A percentile compares a stretch with the other conserved stretches of the same genome.
Evolutionary conservation across 2,113 vertebrate species (phyloP).

Genomic region (Heliornis fulica): DNA sequence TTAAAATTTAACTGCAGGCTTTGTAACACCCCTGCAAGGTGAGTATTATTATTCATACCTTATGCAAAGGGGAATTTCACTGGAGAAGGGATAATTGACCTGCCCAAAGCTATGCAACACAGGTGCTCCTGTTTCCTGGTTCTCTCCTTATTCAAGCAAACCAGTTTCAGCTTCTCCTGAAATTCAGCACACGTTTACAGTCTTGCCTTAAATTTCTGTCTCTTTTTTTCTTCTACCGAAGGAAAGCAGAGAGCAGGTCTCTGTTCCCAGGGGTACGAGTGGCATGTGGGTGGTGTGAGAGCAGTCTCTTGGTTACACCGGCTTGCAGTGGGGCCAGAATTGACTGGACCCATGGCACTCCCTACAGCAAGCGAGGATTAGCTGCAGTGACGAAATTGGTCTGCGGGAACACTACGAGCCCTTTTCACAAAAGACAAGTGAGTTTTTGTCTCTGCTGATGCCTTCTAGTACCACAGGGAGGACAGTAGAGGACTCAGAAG

Average conservation of each 20-base stretch:
- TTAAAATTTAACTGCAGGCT: background rate
- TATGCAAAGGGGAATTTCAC: constrained; percentile 15
- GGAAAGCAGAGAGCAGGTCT: background rate
- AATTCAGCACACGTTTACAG: background rate
- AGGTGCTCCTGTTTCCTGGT: constrained; percentile 12
- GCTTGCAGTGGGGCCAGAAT: background rate
- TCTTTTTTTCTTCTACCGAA: background rate
- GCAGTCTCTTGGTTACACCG: background rate
- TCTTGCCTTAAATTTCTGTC: background rate
- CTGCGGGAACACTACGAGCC: background rate
- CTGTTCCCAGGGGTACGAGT: rapidly evolving
- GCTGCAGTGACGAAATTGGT: background rate
- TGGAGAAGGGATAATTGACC: constrained; percentile 18
- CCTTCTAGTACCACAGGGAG: background rate
- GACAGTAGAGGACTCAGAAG: background rate
- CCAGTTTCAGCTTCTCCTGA: background rate
- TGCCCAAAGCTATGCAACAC: constrained; percentile 34
- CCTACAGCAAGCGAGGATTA: rapidly evolving
- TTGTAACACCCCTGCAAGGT: background rate
- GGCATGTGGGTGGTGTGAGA: background rate
- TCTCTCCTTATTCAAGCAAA: background rate
- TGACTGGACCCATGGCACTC: rapidly evolving
- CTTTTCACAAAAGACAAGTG: background rate
- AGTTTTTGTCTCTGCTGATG: background rate
- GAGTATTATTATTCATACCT: background rate